Percentiles rank a stretch among this genome's conserved stretches.
These are phyloP conservation scores for Eidolon dupreanum DNA, from an alignment of 2,797 vertebrate genomes.

Conservation along the genomic window DNA sequence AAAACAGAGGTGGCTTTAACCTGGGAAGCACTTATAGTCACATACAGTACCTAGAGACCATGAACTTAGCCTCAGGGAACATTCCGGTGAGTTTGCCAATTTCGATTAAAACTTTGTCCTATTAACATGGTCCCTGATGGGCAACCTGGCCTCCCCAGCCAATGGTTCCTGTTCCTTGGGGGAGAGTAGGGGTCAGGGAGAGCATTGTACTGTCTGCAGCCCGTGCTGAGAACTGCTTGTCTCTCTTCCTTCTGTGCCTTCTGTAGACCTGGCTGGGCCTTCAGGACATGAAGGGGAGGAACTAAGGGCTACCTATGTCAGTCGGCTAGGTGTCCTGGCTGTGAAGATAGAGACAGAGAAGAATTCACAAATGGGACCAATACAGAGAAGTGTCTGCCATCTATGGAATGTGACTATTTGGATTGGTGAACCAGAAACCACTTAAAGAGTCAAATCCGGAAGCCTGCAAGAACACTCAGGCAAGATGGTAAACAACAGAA, in stretches of 20 bases:
- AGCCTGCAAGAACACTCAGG: neutral
- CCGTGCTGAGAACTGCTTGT: neutral
- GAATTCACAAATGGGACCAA: neutral
- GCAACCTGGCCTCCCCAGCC: neutral
- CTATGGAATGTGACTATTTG: neutral
- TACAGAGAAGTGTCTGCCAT: slow-evolving; percentile 7
- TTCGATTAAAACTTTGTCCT: slow-evolving; percentile 12
- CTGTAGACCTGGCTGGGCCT: neutral
- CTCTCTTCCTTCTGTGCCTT: neutral
- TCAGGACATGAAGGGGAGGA: neutral
- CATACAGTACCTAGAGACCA: neutral
- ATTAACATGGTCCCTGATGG: neutral
- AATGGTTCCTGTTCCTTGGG: neutral
- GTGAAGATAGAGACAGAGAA: slow-evolving; percentile 33
- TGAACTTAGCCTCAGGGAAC: neutral
- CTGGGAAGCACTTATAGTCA: neutral
- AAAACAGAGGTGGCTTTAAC: slow-evolving; percentile 66
- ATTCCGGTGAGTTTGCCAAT: neutral
- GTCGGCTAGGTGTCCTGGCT: neutral
- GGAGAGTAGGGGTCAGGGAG: neutral
- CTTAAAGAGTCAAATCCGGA: slow-evolving; percentile 1
- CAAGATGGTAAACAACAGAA: neutral
- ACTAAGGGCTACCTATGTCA: neutral
- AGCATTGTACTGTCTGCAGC: neutral
- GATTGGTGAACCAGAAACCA: neutral